Conservation (phyloP, 2,888 invertebrate species). For the Fragum fragum region DNA sequence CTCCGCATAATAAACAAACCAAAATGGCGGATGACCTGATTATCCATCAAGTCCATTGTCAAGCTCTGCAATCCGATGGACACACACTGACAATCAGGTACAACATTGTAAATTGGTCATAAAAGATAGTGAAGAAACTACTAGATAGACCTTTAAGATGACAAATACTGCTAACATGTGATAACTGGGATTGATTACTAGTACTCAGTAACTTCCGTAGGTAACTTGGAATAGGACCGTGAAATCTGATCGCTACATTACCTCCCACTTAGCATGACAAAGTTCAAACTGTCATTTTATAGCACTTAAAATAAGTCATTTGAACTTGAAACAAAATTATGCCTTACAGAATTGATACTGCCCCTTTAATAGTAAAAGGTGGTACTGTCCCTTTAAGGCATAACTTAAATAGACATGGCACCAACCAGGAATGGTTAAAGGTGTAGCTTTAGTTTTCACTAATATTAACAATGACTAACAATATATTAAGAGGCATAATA, state of each 20-base stretch:
- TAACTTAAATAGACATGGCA: background rate
- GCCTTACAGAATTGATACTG: constrained; percentile 1
- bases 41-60: too few relatives aligned
- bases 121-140: too few relatives aligned
- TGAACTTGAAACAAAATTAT: background rate
- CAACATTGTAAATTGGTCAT: too few relatives aligned
- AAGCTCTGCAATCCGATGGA: too few relatives aligned
- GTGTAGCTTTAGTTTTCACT: constrained; percentile 11
- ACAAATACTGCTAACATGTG: too few relatives aligned
- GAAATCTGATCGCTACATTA: constrained; percentile 14
- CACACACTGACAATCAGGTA: too few relatives aligned
- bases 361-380: background rate
- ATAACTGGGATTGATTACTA: background rate
- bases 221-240: background rate
- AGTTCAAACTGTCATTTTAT: constrained; percentile 1
- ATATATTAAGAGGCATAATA: background rate
- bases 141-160: too few relatives aligned
- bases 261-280: constrained; percentile 13
- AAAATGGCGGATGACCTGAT: too few relatives aligned
- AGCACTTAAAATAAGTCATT: too few relatives aligned
- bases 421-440: too few relatives aligned
- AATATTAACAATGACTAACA: background rate
- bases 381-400: background rate
- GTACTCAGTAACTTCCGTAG: constrained; percentile 3
- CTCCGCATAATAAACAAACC: too few relatives aligned